phyloP scores from a whole-genome alignment of 2,888 invertebrate species.

The Cremastinae sp. region DNA sequence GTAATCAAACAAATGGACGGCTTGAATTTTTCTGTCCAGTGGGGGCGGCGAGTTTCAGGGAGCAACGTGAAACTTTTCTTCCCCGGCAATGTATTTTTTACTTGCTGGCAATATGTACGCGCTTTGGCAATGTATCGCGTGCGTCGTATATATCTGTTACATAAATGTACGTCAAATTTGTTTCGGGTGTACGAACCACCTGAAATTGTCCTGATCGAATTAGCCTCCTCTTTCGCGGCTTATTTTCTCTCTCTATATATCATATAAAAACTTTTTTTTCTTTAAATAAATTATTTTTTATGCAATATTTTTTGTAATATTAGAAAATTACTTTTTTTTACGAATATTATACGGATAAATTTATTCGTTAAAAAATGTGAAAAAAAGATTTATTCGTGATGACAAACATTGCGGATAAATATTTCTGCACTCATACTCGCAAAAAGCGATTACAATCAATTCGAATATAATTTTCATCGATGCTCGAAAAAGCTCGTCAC shows the following conservation, averaged over 20 bases:
- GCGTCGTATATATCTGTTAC: slow-evolving; percentile 24
- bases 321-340: no score
- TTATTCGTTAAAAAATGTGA: no score
- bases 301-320: background rate
- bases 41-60: slow-evolving; percentile 48
- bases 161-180: slow-evolving; percentile 20
- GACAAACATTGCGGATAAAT: background rate
- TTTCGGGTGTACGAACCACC: slow-evolving; percentile 30
- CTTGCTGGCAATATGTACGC: background rate
- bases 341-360: no score
- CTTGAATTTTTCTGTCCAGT: slow-evolving; percentile 52
- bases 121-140: slow-evolving; percentile 57
- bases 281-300: slow-evolving; percentile 2
- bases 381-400: no score
- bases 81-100: background rate
- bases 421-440: background rate
- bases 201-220: slow-evolving; percentile 71
- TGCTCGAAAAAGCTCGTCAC: background rate
- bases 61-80: slow-evolving; percentile 67
- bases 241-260: no score
- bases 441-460: no score
- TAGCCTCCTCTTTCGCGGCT: slow-evolving; percentile 63
- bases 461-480: background rate
- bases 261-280: slow-evolving; percentile 49
- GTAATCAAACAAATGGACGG: slow-evolving; percentile 75